phyloP scores from a whole-genome alignment of 37 sponge, comb jelly and placozoan species.

The Axinella damicornis region DNA sequence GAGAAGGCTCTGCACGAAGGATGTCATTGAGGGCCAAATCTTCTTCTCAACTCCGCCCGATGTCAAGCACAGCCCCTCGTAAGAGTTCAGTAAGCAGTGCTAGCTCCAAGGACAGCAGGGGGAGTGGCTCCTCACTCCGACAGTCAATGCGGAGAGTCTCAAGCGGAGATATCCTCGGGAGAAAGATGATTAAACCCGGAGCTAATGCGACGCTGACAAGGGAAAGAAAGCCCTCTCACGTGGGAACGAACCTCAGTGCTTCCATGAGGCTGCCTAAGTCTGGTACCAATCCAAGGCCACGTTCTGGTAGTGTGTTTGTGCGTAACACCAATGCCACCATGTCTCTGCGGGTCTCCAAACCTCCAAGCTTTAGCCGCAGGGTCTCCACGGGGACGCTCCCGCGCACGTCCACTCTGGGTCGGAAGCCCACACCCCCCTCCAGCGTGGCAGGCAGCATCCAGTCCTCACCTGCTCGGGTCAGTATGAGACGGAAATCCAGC shows the following conservation, averaged over 20 bases:
- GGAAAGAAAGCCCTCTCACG: background rate
- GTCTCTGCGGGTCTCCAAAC: background rate
- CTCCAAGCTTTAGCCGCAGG: background rate
- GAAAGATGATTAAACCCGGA: constrained; percentile 15
- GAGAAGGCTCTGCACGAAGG: no score
- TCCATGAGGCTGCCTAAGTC: background rate
- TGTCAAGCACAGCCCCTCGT: background rate
- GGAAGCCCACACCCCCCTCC: background rate
- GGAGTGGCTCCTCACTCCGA: background rate
- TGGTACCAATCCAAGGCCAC: background rate
- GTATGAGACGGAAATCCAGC: constrained; percentile 40
- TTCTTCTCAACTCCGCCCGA: background rate
- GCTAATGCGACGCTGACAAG: constrained; percentile 5
- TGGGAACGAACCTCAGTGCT: background rate
- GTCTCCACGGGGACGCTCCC: background rate
- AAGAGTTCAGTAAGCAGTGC: background rate
- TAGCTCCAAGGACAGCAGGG: background rate
- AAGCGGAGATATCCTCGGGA: background rate
- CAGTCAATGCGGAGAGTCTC: constrained; percentile 9
- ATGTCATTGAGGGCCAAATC: no score
- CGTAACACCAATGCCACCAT: background rate
- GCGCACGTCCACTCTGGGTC: background rate
- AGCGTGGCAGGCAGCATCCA: background rate
- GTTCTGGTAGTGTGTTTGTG: background rate
- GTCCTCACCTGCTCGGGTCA: background rate